Evolutionary conservation across 2,797 vertebrate species (phyloP).

Genomic region (Eospalax fontanierii): DNA sequence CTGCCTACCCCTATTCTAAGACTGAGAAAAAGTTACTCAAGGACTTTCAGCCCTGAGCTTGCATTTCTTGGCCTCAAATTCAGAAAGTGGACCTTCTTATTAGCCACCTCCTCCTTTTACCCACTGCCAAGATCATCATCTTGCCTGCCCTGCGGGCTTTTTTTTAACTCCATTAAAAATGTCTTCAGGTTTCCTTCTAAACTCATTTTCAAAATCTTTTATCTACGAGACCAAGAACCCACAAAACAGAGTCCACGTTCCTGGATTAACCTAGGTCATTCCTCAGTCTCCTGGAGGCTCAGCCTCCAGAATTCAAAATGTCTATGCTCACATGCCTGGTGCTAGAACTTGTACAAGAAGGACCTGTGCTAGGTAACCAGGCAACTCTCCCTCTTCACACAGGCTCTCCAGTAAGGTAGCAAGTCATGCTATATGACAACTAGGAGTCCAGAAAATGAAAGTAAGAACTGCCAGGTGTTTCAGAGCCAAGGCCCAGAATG

Average conservation of each 20-base stretch:
- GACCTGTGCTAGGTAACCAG: not conserved
- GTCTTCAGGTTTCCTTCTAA: not conserved
- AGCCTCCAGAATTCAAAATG: not conserved
- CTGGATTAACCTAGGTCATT: not conserved
- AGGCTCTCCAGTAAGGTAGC: not conserved
- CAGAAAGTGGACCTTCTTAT: not conserved
- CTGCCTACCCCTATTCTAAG: not conserved
- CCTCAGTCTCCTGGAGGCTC: not conserved
- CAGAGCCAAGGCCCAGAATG: not conserved
- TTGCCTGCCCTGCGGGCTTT: not conserved
- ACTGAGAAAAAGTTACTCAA: not conserved
- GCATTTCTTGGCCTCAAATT: not conserved
- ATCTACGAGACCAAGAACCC: not conserved
- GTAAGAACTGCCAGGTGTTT: not conserved
- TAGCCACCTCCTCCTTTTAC: not conserved
- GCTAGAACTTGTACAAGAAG: not conserved
- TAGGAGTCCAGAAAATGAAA: not conserved
- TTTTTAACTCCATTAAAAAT: not conserved
- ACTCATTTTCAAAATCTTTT: not conserved
- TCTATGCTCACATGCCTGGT: not conserved
- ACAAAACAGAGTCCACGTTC: not conserved
- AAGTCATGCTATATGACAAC: not conserved
- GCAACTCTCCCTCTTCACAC: too few relatives aligned
- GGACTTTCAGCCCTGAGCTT: not conserved
- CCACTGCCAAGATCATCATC: not conserved